Evolutionary conservation across 2,113 vertebrate genomes (phyloP), one percentile per base, ranked within the genome.

Genomic region (Gopherus flavomarginatus): DNA sequence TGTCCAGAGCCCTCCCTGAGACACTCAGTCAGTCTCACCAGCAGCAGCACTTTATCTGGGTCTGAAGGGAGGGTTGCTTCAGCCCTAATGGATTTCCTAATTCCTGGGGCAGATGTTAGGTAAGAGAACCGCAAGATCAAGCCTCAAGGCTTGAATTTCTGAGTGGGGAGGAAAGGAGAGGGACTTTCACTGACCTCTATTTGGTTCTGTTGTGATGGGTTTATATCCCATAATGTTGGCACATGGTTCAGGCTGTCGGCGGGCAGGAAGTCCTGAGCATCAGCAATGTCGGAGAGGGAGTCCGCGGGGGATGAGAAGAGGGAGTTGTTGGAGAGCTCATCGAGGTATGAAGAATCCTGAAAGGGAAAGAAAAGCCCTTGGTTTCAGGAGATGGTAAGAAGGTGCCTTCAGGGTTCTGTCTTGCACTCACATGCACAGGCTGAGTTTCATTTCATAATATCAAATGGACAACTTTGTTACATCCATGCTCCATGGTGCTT

Each of bases 171-270:
- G 94, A 47, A 3, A 52, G 50, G 49, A 47, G 65, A 59, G 87
- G 84, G 90, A 26, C 80, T 56, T n/a, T 84, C 81, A 62, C 97
- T 38, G 94, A 99, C 99, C 99, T 99, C 98, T 54, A 98, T 90
- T 21, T 98, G 99, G 98, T 96, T 86, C 62, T 98, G 98, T 89
- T 98, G 96, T 4, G 99, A 96, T 0, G 99, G 99, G 98, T 95
- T 99, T 89, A 99, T 89, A 14, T 99, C 99, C 99, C 99, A 99
- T 88, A 99, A 94, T 4, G 99, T 99, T 92, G 99, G 99, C 95
- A 99, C 99, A 1, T 98, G 97, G 95, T 77, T 98, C 97, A 99
- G 98, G 95, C 98, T 98, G 78, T 99, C 98, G 0, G 98, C 97
- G 8, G 97, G 96, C 95, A 98, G 97, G 97, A 99, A 99, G 65